Evolutionary conservation across 2,797 vertebrate species (phyloP).

Genomic region (Peromyscus eremicus): DNA sequence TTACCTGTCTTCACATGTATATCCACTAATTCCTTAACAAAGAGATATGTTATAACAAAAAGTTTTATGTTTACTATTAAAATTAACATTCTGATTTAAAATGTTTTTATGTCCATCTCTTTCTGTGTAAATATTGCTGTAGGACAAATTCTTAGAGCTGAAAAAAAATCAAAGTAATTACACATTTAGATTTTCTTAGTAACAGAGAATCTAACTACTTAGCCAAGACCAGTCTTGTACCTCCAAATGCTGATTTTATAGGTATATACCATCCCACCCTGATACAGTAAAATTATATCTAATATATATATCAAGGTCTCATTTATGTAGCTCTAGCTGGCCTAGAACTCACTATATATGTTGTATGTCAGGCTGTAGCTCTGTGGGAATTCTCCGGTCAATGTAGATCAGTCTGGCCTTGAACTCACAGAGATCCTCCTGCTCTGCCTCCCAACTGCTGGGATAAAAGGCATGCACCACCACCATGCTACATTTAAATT

Average conservation of each 20-base stretch:
- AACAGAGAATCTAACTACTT: neutral
- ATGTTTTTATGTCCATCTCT: neutral
- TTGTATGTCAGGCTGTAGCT: neutral
- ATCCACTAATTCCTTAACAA: neutral
- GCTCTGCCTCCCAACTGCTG: neutral
- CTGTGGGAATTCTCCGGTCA: too few relatives aligned
- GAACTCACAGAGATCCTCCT: neutral
- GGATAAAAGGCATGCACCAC: neutral
- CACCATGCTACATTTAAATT: neutral
- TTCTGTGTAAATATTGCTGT: neutral
- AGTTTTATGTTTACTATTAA: constrained; percentile 1
- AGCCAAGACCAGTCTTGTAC: neutral
- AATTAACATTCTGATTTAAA: neutral
- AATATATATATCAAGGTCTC: neutral
- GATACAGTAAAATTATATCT: neutral
- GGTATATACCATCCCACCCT: neutral
- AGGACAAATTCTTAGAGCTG: constrained; percentile 31
- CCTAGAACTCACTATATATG: neutral
- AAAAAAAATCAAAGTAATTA: constrained; percentile 18
- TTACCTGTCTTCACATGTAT: neutral
- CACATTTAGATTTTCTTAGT: neutral
- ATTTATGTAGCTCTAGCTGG: neutral
- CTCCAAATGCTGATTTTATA: neutral
- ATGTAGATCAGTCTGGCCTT: neutral
- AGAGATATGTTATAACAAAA: neutral